Base-by-base conservation (phyloP, 1,140 invertebrate genomes). In the Magallana gigas region DNA sequence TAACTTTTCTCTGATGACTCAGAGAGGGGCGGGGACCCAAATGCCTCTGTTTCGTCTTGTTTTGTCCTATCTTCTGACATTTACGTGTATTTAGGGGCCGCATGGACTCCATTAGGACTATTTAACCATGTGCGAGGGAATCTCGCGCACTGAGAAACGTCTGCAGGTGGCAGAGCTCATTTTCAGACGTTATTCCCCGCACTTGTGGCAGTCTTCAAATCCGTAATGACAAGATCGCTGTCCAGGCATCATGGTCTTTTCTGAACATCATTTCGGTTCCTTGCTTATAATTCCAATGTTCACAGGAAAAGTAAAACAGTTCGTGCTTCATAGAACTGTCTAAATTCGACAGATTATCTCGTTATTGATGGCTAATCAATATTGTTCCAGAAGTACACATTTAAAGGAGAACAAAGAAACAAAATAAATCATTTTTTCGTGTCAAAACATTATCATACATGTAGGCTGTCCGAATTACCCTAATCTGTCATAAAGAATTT, bases 1-100 rank as follows among this genome's bases (percentile, higher is more conserved):
- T 76, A 76, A 29, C 68, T 76, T 76, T 76, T 29, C 68, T 76
- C 68, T 76, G 8, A 76, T 76, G 68, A 76, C 18, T 76, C 68
- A 76, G 68, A 36, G 68, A 29, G 68, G 68, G 68, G 68, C 68
- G 23, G 68, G 68, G 18, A 76, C 23, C 11, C 8, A 29, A 29
- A 76, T 23, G 68, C 36, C 18, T 76, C 23, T 12, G 23, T 23
- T 76, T 76, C 68, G 8, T 76, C 7, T 9, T 76, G 68, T 29
- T 29, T 29, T 76, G 23, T 76, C 36, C 36, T 29, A 76, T 76
- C 68, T 76, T 76, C 11, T 76, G 68, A 76, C 23, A 76, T 76
- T 76, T 12, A 29, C 68, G 68, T 23, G 18, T 76, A 76, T 14
- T 18, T 36, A 76, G 68, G 68, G 8, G 68, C 9, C 12, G 23